Percentiles rank a stretch among this genome's conserved stretches.
Conservation (phyloP, 35 echinoderm and acorn worm species). For the Diadema setosum region DNA sequence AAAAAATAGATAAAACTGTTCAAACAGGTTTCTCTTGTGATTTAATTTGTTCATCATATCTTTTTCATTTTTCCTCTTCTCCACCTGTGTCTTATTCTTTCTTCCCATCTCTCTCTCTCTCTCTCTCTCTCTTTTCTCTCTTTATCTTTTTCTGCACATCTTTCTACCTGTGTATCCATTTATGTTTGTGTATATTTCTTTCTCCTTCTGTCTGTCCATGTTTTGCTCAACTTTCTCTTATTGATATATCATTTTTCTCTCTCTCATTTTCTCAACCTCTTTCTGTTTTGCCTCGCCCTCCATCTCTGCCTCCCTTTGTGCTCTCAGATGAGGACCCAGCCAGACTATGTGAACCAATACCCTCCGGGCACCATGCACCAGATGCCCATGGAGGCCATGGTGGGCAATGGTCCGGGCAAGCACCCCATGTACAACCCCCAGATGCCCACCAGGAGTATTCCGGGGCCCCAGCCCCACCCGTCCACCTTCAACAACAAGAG, state of each 20-base stretch:
- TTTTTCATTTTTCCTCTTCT: too few relatives aligned
- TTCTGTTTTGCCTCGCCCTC: background rate
- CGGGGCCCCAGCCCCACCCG: constrained; percentile 59
- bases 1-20: too few relatives aligned
- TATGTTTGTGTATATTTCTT: background rate
- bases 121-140: background rate
- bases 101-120: background rate
- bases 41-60: too few relatives aligned
- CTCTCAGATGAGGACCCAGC: constrained; percentile 83
- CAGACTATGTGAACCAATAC: constrained; percentile 68
- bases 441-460: constrained; percentile 46
- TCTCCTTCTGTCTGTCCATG: background rate
- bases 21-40: too few relatives aligned
- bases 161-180: background rate
- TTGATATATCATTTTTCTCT: background rate
- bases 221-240: background rate
- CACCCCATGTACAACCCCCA: constrained; percentile 74
- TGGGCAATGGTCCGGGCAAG: constrained; percentile 29
- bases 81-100: background rate
- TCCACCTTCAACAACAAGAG: constrained; percentile 69
- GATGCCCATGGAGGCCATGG: constrained; percentile 71
- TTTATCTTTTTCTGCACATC: background rate
- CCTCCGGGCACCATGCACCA: constrained; percentile 36
- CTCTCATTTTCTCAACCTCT: background rate
- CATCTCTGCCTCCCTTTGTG: background rate